phyloP scores from a whole-genome alignment of 2,797 vertebrate species.

The Otolemur crassicaudatus region DNA sequence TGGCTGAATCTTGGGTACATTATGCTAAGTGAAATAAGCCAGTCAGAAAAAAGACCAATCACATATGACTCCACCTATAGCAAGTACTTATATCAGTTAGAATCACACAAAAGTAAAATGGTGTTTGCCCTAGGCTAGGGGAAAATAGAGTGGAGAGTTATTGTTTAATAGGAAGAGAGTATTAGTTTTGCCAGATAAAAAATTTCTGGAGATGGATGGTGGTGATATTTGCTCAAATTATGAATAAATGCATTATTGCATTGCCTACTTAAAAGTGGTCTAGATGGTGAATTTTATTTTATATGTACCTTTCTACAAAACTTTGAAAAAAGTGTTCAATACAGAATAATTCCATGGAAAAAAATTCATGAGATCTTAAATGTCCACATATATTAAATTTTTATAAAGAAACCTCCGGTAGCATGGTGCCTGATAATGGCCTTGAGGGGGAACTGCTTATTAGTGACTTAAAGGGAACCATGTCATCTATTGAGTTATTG shows the following conservation, averaged over 20 bases:
- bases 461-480: slow-evolving; percentile 64
- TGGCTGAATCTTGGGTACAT: not conserved
- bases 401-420: slow-evolving; percentile 63
- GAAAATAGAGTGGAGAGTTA: not conserved
- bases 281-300: not conserved
- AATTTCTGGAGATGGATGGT: not conserved
- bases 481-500: slow-evolving; percentile 71
- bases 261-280: not conserved
- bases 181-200: slow-evolving; percentile 2
- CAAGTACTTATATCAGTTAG: not conserved
- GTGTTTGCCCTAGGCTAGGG: not conserved
- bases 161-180: not conserved
- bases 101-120: not conserved
- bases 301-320: not conserved
- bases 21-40: not conserved
- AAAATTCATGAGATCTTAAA: slow-evolving; percentile 45
- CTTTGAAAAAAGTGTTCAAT: not conserved
- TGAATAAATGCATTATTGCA: not conserved
- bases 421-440: slow-evolving; percentile 47
- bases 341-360: not conserved
- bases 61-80: not conserved
- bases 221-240: not conserved
- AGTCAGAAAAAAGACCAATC: not conserved
- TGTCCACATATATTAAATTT: slow-evolving; percentile 53
- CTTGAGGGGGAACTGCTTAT: slow-evolving; percentile 61